Evolutionary conservation across 2,113 vertebrate genomes (phyloP), one percentile per base, ranked within the genome.

Genomic region (Zapornia atra): DNA sequence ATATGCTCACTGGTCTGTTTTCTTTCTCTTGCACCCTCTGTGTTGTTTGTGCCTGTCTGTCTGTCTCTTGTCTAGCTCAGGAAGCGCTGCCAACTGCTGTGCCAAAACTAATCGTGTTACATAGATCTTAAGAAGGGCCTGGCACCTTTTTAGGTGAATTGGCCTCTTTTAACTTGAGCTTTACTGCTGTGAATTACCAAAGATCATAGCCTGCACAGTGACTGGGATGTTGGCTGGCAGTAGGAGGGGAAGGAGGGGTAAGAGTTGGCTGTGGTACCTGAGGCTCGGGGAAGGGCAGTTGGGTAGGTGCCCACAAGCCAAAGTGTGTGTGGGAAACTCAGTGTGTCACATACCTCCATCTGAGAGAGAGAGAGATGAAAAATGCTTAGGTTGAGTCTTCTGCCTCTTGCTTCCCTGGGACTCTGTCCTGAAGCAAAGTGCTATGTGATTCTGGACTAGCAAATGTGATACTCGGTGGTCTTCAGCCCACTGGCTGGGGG

Each of bases 21-120:
- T 96, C 96, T 97, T 97, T 96, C 97, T 87, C 85, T 97, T 97
- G 96, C 93, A 97, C 96, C 96, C 94, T 96, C 95, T 90, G 21
- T 90, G 91, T 86, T 75, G 71, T 91, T 86, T 54, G 17, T 96
- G 82, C 86, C 54, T 92, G 75, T 86, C 73, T 87, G 76, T 88
- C 88, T 88, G 77, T 84, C 73, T 68, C 60, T 81, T 38, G 80
- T 90, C 7, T 21, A 83, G 95, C 72, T 93, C 80, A 94, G 90
- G 86, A 92, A 94, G 57, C 4, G 29, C 59, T 82, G 75, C 76
- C 86, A 80, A 59, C 44, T 84, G 70, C 69, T 82, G 34, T 94
- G 80, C 75, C 86, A 80, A 93, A 92, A 78, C 36, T 33, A 82
- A 57, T 63, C 0, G 0, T 34, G 34, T 76, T 72, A 40, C 25